Evolutionary conservation across 2,797 vertebrate species (phyloP), one percentile per base, ranked within the genome.

Genomic region (Neoniphon sammara): DNA sequence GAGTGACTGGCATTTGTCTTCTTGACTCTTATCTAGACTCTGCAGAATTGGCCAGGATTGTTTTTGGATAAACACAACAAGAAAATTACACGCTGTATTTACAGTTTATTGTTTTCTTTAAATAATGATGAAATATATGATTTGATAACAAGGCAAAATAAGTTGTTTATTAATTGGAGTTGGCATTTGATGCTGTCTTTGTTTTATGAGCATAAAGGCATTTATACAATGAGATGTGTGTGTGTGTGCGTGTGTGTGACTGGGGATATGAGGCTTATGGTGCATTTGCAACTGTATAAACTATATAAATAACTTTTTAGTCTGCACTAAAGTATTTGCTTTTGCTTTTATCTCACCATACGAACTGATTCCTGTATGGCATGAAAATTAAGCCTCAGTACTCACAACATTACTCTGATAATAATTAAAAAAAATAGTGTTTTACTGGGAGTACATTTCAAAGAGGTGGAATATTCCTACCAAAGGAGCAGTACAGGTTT

Each of bases 331-430:
- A 39, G 11, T 81, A 76, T 86, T 83, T 85, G 86, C 80, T 89
- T 88, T 89, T 82, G 89, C 81, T 83, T 89, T 83, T 84, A 89
- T 80, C 86, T 90, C 83, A 91, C 74, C 75, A 49, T 78, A 56
- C 70, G 18, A 66, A 78, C 77, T 73, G 73, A 88, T 77, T 83
- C 81, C 72, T 54, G 71, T 77, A 85, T 87, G 89, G 89, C 82
- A 36, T 47, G 66, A 73, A 64, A 4, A 9, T 0, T 25, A 55
- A 5, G 42, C 10, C 0, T 27, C 63, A 1, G 49, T 67, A 77
- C 73, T 87, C 75, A 66, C 73, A 63, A 68, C 67, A 80, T 86
- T 84, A 82, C 73, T 84, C 73, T 64, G 73, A 86, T 73, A 87
- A 73, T 79, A 72, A 10, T 39, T 8, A 8, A 39, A 11, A 11